Conservation (phyloP, 2,888 invertebrate genomes). For the Gonocerus acuteangulatus region DNA sequence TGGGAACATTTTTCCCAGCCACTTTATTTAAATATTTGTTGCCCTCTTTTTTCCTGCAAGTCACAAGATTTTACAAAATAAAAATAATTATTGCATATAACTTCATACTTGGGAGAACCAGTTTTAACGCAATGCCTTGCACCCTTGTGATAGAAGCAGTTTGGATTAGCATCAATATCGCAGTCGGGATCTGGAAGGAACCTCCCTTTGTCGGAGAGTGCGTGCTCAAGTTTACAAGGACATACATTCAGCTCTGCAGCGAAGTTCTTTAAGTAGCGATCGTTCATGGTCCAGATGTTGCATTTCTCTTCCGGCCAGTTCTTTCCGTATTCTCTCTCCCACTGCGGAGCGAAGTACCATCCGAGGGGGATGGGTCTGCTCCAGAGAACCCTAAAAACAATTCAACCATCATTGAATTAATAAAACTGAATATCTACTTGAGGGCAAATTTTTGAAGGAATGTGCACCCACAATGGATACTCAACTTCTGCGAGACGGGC, state of each 20-base stretch:
- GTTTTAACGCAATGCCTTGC: constrained; percentile 89
- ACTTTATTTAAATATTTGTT: too few relatives aligned
- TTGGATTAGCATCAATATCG: constrained; percentile 83
- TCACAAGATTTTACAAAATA: too few relatives aligned
- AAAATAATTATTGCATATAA: too few relatives aligned
- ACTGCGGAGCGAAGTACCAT: constrained; percentile 88
- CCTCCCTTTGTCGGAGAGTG: constrained; percentile 82
- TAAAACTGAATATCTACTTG: too few relatives aligned
- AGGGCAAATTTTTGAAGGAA: too few relatives aligned
- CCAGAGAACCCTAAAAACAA: constrained; percentile 62
- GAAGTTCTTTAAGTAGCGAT: constrained; percentile 74
- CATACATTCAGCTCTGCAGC: constrained; percentile 70
- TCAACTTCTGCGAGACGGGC: too few relatives aligned
- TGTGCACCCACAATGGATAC: too few relatives aligned
- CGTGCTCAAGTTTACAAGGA: constrained; percentile 87
- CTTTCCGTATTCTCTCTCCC: constrained; percentile 69
- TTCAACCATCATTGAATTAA: background rate
- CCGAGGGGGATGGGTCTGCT: constrained; percentile 83
- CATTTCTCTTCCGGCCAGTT: constrained; percentile 80
- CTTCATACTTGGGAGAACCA: constrained; percentile 73
- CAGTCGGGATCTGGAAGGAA: constrained; percentile 85
- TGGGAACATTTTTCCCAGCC: too few relatives aligned
- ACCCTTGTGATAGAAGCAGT: constrained; percentile 79
- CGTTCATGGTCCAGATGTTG: constrained; percentile 81
- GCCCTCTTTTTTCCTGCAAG: too few relatives aligned